These are phyloP conservation scores for Trichoplusia ni DNA, from an alignment of 1,140 invertebrate genomes.

Conservation along the genomic window DNA sequence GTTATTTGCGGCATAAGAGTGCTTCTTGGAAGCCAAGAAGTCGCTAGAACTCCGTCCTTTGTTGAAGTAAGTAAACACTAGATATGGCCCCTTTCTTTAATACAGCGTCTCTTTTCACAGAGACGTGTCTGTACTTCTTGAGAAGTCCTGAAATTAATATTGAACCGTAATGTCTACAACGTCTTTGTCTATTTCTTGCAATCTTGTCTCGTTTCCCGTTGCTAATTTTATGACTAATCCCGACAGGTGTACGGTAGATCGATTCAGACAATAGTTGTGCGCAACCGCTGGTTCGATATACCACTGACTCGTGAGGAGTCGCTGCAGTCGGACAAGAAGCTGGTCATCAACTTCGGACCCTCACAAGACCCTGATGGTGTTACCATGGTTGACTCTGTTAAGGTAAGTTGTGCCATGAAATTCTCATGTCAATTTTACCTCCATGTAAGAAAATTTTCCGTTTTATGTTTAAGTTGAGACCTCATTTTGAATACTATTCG, in stretches of 20 bases:
- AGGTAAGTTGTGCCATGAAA: constrained; percentile 81
- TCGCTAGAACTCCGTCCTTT: constrained; percentile 91
- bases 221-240: too few species aligned
- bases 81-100: too few species aligned
- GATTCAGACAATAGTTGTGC: constrained; percentile 87
- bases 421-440: not conserved
- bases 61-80: constrained; percentile 84
- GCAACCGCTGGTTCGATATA: constrained; percentile 97
- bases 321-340: constrained; percentile 94
- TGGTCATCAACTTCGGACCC: constrained; percentile 94
- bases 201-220: too few species aligned
- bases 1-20: constrained; percentile 95
- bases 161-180: too few species aligned
- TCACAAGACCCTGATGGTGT: constrained; percentile 94
- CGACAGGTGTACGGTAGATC: constrained; percentile 93
- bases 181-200: too few species aligned
- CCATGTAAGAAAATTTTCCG: too few species aligned
- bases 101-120: too few species aligned
- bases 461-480: too few species aligned
- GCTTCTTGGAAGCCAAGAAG: constrained; percentile 92
- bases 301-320: constrained; percentile 97
- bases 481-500: too few species aligned
- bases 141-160: too few species aligned
- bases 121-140: too few species aligned
- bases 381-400: constrained; percentile 96